Conservation (phyloP, 1,140 invertebrate species). For the Phymorhynchus buccinoides region DNA sequence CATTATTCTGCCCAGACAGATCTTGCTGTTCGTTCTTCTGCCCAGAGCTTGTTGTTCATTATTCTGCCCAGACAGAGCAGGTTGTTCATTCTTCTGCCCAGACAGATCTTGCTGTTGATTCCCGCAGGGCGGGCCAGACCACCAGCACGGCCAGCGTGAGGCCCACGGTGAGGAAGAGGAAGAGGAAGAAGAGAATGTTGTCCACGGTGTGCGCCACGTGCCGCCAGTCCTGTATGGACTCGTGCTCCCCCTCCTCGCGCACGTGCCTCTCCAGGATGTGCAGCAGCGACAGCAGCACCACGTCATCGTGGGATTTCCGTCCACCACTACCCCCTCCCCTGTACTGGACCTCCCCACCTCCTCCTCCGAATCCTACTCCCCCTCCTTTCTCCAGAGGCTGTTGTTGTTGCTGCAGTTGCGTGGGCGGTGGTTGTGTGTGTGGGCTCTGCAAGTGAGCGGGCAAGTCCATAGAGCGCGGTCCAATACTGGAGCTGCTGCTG, state of each 20-base stretch:
- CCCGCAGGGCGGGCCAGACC: conserved; percentile 54
- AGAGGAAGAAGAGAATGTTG: conserved; percentile 78
- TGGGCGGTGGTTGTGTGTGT: not conserved
- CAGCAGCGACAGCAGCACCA: conserved; percentile 64
- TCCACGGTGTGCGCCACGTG: conserved; percentile 77
- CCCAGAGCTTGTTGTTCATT: too few species aligned
- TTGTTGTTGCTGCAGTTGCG: not conserved
- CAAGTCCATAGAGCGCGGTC: conserved; percentile 23
- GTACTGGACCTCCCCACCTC: not conserved
- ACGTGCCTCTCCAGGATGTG: conserved; percentile 65
- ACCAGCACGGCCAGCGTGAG: conserved; percentile 75
- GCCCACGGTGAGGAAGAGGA: conserved; percentile 76
- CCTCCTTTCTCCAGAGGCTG: too few species aligned
- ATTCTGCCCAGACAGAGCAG: too few species aligned
- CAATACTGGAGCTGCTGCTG: too few species aligned
- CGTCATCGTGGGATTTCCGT: too few species aligned
- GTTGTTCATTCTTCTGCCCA: too few species aligned
- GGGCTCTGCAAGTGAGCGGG: conserved; percentile 33
- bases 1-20: too few species aligned
- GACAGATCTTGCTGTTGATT: too few species aligned
- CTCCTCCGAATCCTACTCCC: not conserved
- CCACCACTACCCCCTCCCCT: conserved; percentile 48
- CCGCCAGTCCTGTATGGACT: conserved; percentile 76
- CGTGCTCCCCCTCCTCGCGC: conserved; percentile 61
- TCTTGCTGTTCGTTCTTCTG: too few species aligned